Percentiles rank a stretch among this genome's conserved stretches.
Conservation (phyloP, 2,113 vertebrate genomes). For the Charadrius vociferus region DNA sequence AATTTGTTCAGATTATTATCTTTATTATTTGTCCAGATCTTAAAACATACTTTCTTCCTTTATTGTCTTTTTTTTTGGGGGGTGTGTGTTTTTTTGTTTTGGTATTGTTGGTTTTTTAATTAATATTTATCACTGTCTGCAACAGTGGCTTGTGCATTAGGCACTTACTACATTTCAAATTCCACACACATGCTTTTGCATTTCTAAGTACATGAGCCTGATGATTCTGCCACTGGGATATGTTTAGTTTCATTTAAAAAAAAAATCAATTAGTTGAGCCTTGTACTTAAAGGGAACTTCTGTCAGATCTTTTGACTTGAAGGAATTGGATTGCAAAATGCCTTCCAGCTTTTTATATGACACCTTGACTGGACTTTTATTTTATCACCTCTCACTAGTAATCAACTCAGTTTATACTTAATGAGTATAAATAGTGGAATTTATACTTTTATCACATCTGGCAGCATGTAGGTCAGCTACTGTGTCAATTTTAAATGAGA, state of each 20-base stretch:
- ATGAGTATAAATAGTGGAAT: background rate
- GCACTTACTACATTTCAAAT: background rate
- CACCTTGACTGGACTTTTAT: background rate
- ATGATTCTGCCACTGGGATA: background rate
- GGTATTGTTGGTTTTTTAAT: background rate
- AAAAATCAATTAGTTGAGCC: background rate
- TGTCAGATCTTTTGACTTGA: background rate
- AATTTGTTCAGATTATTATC: background rate
- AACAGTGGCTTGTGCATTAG: background rate
- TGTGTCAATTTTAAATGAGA: background rate
- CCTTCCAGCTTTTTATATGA: background rate
- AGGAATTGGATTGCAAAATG: background rate
- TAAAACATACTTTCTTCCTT: background rate
- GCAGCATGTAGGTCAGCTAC: background rate
- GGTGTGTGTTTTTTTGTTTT: background rate
- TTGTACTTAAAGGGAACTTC: background rate
- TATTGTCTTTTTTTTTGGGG: background rate
- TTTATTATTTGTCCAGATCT: background rate
- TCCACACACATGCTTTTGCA: background rate
- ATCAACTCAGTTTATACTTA: background rate
- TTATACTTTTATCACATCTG: background rate
- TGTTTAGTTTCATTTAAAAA: background rate
- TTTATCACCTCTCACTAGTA: background rate
- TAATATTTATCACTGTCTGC: background rate
- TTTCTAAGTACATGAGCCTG: background rate